Evolutionary conservation across 1,140 invertebrate species (phyloP), one percentile per base, ranked within the genome.

Genomic region (Drosophila bocki): DNA sequence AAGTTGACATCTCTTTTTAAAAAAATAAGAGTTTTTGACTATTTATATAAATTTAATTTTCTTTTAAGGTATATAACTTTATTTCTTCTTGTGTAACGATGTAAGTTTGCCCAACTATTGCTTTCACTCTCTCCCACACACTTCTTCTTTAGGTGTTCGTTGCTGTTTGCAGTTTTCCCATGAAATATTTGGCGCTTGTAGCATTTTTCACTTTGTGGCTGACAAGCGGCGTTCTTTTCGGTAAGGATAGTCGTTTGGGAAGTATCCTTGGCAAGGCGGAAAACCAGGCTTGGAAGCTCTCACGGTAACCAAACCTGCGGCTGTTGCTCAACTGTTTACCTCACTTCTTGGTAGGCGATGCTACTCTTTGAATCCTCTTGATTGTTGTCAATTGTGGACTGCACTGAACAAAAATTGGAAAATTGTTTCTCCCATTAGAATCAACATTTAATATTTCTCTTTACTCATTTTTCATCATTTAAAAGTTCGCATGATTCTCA

Each of bases 111-210:
- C 17, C n/a, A 58, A 59, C 51, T 59, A 64, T 44, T 59, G 35
- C 39, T 35, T 59, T 42, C 13, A 42, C 53, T 60, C 54, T 44
- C 57, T 7, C 35, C 37, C 58, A 70, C 59, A 75, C 42, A 54
- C 33, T 37, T 32, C 13, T 35, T 61, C 17, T 42, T 17, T 64
- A 35, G 42, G n/a, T 60, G 39, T 37, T 44, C 57, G 54, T 48
- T 47, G 13, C 39, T 47, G 57, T 64, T 75, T 80, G 64, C 59
- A 75, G 44, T 60, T 71, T 88, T 61, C 58, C 67, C 78, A 84
- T 84, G 74, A 84, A 88, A 88, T 90, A 88, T 84, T 88, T 90
- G 80, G 78, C 74, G 80, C 72, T 84, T 83, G 83, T 74, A 78
- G 85, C 77, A 74, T 75, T 90, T 84, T 80, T 81, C 62, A 75